These are phyloP conservation scores for Hermetia illucens DNA, from an alignment of 1,140 invertebrate species.

Conservation along the genomic window DNA sequence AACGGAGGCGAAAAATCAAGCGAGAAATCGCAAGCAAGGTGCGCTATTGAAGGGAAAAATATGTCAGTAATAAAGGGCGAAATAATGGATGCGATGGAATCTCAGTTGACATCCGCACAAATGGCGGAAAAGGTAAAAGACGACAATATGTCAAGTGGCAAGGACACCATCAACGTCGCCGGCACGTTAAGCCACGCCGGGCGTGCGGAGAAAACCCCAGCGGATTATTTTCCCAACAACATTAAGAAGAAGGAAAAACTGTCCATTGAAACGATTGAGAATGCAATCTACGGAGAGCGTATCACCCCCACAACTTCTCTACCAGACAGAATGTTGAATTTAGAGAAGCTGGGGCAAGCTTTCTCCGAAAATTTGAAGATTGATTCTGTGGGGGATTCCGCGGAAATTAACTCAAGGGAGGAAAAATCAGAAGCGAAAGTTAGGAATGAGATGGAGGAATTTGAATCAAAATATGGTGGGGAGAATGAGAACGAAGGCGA, in stretches of 20 bases:
- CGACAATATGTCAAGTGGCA: background rate
- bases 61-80: background rate
- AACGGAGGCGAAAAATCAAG: background rate
- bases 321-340: background rate
- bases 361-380: too few relatives aligned
- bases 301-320: constrained; percentile 7
- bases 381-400: background rate
- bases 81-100: constrained; percentile 25
- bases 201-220: background rate
- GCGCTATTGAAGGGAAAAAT: background rate
- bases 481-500: background rate
- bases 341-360: background rate
- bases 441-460: background rate
- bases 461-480: background rate
- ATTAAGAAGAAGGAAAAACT: constrained; percentile 11
- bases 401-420: background rate
- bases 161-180: constrained; percentile 2
- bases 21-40: background rate
- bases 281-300: constrained; percentile 28
- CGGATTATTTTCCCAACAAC: background rate
- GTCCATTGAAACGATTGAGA: constrained; percentile 30
- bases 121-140: constrained; percentile 3
- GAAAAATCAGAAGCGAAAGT: background rate
- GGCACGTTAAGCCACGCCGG: background rate
- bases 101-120: constrained; percentile 7